Base-by-base conservation (phyloP, 2,888 invertebrate species). In the Hypomecis atomaria region DNA sequence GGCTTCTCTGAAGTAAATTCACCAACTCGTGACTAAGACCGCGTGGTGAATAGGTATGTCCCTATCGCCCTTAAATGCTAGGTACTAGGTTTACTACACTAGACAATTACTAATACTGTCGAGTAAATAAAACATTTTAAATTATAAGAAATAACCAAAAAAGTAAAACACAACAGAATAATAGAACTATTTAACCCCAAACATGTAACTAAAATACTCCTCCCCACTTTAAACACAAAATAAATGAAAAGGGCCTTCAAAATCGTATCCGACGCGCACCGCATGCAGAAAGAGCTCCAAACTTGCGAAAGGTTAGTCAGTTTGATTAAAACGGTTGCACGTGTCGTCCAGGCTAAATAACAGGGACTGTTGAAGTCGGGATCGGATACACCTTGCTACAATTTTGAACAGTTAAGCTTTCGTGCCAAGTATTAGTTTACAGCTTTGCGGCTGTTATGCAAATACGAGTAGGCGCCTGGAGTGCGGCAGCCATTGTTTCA, bases 351-450 rank as follows among this genome's bases (percentile, higher is more conserved):
- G 50, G 64, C 58, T 59, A 67, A 67, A 67, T 67, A 64, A 62
- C 64, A 62, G 64, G 64, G 64, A 56, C 57, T 64, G 54, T 33
- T 56, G 62, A 59, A 65, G 59, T 62, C 65, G 66, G 65, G 63
- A 78, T 78, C 70, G 70, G 71, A 74, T 73, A 71, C 65, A 73
- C 72, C 71, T 74, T 72, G 70, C 71, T 71, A 70, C 73, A 74
- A 76, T 78, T 77, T 74, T 75, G 73, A 73, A 71, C 66, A 75
- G 71, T 69, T 74, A 69, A 74, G 74, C 71, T 77, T 74, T 69
- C 70, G 71, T 72, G 74, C 73, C 76, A 78, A 78, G 77, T 78
- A 79, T 81, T 78, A 79, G 75, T 79, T 81, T 75, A 77, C 75
- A 77, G 75, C 75, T 76, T 78, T 72, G 75, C 67, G 72, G 77